phyloP scores from a whole-genome alignment of 2,888 invertebrate species.

The Seira sanloemensis region DNA sequence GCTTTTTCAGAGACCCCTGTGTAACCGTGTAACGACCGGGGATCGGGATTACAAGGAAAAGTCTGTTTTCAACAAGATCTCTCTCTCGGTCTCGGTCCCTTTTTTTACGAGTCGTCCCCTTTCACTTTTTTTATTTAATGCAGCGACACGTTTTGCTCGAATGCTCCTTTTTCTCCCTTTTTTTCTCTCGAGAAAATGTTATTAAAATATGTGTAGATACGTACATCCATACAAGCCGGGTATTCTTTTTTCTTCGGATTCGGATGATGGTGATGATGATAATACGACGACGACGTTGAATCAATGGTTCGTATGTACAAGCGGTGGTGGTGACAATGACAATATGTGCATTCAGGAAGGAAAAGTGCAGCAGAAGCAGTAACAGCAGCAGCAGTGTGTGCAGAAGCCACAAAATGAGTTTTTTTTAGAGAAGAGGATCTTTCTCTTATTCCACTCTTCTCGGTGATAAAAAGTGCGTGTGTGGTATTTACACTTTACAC shows the following conservation, averaged over 20 bases:
- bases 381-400: background rate
- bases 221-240: no score
- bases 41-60: no score
- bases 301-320: no score
- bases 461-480: conserved; percentile 1
- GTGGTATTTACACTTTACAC: background rate
- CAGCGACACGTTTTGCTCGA: conserved; percentile 31
- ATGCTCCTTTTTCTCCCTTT: background rate
- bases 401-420: conserved; percentile 31
- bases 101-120: no score
- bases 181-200: background rate
- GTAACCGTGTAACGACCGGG: no score
- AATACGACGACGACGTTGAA: background rate
- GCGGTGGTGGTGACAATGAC: conserved; percentile 16
- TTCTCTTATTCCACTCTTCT: background rate
- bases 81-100: no score
- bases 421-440: background rate
- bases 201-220: background rate
- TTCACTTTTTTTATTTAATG: no score
- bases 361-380: background rate
- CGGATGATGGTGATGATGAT: no score
- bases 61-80: no score
- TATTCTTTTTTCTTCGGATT: no score
- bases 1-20: no score
- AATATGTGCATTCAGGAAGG: conserved; percentile 23